phyloP scores from a whole-genome alignment of 2,113 vertebrate species.

The Vulpes ferrilata region DNA sequence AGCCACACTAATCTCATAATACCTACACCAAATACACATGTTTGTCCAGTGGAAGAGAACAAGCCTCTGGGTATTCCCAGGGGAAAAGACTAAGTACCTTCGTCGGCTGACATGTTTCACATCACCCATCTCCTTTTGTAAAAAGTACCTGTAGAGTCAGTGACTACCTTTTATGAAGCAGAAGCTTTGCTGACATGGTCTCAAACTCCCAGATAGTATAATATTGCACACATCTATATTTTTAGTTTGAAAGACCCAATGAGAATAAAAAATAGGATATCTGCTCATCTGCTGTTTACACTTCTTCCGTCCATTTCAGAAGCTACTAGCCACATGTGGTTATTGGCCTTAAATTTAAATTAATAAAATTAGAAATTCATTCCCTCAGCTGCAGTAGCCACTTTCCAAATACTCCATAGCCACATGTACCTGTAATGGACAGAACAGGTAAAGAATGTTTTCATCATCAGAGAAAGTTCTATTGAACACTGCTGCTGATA shows the following conservation, averaged over 20 bases:
- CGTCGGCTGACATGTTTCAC: neutral
- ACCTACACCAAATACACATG: neutral
- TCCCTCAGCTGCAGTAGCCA: conserved; percentile 25
- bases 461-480: conserved; percentile 34
- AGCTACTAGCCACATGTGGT: neutral
- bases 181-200: neutral
- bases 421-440: neutral
- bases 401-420: neutral
- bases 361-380: neutral
- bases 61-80: neutral
- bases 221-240: neutral
- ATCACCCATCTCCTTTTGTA: neutral
- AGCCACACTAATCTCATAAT: neutral
- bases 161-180: neutral
- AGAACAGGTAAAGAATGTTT: neutral
- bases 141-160: neutral
- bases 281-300: neutral
- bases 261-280: conserved; percentile 22
- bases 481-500: neutral
- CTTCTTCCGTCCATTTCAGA: neutral
- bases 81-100: neutral
- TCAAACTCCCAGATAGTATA: neutral
- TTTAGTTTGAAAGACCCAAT: conserved; percentile 1
- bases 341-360: conserved; percentile 9
- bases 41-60: conserved; percentile 10